Evolutionary conservation across 2,797 vertebrate genomes (phyloP).

Genomic region (Cheracebus regulus): DNA sequence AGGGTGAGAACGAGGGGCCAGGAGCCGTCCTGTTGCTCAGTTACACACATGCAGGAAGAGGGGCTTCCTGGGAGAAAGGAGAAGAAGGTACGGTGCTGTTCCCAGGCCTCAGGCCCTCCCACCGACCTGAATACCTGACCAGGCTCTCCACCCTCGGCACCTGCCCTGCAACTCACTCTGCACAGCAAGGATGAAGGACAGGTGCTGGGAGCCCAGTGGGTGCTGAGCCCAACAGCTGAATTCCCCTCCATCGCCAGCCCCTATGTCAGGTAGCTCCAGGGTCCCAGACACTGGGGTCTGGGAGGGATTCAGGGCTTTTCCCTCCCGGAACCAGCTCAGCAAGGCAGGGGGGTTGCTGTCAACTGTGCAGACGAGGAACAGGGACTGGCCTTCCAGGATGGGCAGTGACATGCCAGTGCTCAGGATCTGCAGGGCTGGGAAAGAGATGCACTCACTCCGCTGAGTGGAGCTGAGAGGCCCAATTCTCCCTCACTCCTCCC

Average conservation of each 20-base stretch:
- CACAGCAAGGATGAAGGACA: not conserved
- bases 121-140: not conserved
- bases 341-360: not conserved
- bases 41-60: not conserved
- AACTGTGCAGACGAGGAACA: not conserved
- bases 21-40: not conserved
- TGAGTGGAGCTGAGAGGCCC: fast-evolving
- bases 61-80: not conserved
- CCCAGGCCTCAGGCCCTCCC: not conserved
- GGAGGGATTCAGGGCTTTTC: not conserved
- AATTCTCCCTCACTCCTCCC: not conserved
- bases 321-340: not conserved
- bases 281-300: fast-evolving
- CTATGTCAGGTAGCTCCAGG: not conserved
- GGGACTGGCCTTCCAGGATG: not conserved
- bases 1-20: slow-evolving; percentile 44
- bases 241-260: not conserved
- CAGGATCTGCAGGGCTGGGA: not conserved
- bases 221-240: not conserved
- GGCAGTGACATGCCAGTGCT: fast-evolving
- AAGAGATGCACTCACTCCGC: fast-evolving
- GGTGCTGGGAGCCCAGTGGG: fast-evolving
- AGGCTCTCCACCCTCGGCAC: fast-evolving
- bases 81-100: fast-evolving
- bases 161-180: not conserved